Evolutionary conservation across 1,140 invertebrate species (phyloP).

Genomic region (Penaeus vannamei): DNA sequence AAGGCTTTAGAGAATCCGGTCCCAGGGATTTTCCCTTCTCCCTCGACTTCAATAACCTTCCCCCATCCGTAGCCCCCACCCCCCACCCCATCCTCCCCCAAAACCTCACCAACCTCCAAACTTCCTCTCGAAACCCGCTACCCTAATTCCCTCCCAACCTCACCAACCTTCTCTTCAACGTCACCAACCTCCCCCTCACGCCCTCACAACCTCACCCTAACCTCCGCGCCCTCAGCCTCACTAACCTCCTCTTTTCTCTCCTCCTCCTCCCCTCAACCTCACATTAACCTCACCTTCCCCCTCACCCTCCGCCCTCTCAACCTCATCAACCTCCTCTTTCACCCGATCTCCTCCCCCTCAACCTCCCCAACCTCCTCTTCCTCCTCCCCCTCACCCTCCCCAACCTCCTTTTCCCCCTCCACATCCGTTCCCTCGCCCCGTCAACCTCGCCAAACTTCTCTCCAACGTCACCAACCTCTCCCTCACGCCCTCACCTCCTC

Average conservation of each 20-base stretch:
- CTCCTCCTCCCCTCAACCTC: not conserved
- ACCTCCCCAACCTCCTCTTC: not conserved
- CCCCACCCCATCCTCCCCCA: too few species aligned
- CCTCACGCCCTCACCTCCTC: too few species aligned
- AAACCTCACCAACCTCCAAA: too few species aligned
- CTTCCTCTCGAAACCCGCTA: too few species aligned
- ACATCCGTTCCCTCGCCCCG: not conserved
- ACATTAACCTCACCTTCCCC: not conserved
- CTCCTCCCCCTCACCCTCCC: not conserved
- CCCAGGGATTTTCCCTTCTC: too few species aligned
- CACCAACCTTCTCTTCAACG: not conserved
- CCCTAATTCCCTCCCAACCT: not conserved
- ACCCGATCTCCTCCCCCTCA: not conserved
- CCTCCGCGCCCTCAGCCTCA: too few species aligned
- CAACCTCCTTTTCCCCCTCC: not conserved
- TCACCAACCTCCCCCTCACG: too few species aligned
- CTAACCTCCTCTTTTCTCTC: not conserved
- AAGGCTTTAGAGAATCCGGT: too few species aligned
- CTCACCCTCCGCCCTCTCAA: not conserved
- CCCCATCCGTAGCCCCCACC: too few species aligned
- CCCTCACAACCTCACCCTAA: too few species aligned
- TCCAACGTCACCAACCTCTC: not conserved
- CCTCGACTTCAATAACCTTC: too few species aligned
- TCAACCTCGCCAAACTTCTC: not conserved
- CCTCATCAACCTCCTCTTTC: not conserved